Evolutionary conservation across 92 coral and sea anemone species (phyloP).

Genomic region (Plumapathes pennacea): DNA sequence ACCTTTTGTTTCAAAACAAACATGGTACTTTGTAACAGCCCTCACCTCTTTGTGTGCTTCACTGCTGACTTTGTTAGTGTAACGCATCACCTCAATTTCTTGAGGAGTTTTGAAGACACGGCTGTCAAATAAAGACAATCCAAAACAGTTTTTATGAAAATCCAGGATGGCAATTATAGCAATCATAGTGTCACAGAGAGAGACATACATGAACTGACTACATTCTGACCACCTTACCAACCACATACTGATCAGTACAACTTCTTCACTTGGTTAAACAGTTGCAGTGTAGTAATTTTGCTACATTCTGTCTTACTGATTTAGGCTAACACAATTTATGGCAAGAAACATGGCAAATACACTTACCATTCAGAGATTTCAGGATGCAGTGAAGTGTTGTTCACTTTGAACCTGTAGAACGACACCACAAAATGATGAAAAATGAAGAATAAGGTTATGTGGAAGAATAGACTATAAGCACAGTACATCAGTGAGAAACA

Average conservation of each 20-base stretch:
- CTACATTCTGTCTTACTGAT: background rate
- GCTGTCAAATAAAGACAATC: constrained; percentile 17
- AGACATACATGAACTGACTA: background rate
- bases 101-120: constrained; percentile 97
- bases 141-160: background rate
- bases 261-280: too few species aligned
- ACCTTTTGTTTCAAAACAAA: too few species aligned
- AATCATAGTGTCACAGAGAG: too few species aligned
- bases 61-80: constrained; percentile 85
- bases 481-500: too few species aligned
- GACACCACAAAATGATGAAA: too few species aligned
- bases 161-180: background rate
- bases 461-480: too few species aligned
- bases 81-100: constrained; percentile 90
- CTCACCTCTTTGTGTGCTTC: constrained; percentile 93
- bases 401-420: constrained; percentile 84
- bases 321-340: background rate
- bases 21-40: background rate
- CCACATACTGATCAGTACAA: background rate
- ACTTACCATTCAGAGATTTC: constrained; percentile 90
- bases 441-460: too few species aligned
- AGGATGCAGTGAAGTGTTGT: constrained; percentile 78
- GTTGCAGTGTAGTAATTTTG: too few species aligned
- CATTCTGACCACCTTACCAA: background rate
- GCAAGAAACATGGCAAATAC: background rate